These are phyloP conservation scores for Malachius bipustulatus DNA, from an alignment of 2,888 invertebrate genomes.

Conservation along the genomic window DNA sequence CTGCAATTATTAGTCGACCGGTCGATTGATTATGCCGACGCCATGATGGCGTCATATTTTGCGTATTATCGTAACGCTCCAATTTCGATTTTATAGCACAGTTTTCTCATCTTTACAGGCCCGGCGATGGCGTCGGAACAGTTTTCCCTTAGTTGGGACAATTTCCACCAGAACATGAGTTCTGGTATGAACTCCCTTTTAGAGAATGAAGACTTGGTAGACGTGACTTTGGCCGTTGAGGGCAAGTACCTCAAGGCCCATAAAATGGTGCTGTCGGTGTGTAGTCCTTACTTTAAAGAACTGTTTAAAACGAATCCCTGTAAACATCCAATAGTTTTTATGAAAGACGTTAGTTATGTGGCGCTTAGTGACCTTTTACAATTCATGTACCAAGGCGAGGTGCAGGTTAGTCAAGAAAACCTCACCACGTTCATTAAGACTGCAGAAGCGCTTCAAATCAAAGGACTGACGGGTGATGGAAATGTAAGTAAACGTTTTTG, in stretches of 20 bases:
- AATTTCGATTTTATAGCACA: no score
- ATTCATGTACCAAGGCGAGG: conserved; percentile 51
- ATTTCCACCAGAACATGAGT: conserved; percentile 58
- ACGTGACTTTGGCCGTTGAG: conserved; percentile 37
- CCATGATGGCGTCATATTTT: conserved; percentile 26
- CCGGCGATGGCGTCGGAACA: conserved; percentile 46
- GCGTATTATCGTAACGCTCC: no score
- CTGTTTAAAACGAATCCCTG: conserved; percentile 54
- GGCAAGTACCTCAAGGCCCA: conserved; percentile 57
- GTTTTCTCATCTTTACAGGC: conserved; percentile 16
- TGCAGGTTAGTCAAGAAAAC: conserved; percentile 36
- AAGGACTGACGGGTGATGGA: conserved; percentile 35
- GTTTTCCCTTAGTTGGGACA: conserved; percentile 62
- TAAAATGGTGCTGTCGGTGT: conserved; percentile 58
- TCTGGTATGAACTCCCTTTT: conserved; percentile 47
- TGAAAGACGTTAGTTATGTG: conserved; percentile 46
- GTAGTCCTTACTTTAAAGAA: conserved; percentile 60
- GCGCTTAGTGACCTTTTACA: conserved; percentile 44
- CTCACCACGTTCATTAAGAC: conserved; percentile 36
- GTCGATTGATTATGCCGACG: conserved; percentile 14
- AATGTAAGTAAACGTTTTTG: conserved; percentile 27
- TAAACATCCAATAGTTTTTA: conserved; percentile 51
- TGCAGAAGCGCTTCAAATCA: conserved; percentile 36
- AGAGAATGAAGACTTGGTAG: conserved; percentile 36
- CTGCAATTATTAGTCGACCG: conserved; percentile 1